Percentiles rank a stretch among this genome's conserved stretches.
Evolutionary conservation across 2,113 vertebrate genomes (phyloP).

Genomic region (Solea solea): DNA sequence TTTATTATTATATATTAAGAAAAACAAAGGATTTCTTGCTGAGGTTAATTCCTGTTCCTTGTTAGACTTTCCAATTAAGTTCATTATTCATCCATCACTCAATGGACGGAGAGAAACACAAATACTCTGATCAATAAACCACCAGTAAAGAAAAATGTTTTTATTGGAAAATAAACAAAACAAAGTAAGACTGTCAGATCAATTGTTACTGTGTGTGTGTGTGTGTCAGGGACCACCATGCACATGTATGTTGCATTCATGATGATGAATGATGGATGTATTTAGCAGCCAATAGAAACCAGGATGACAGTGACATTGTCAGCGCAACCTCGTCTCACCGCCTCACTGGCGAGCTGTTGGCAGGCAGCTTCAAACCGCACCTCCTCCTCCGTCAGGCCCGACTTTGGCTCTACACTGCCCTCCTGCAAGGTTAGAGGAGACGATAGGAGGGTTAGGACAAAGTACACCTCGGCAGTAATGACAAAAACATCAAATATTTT

Average conservation of each 20-base stretch:
- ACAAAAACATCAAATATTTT: neutral
- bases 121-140: neutral
- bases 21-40: too few relatives aligned
- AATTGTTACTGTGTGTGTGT: neutral
- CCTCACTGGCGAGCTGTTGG: conserved; percentile 90
- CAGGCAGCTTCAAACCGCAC: conserved; percentile 86
- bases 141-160: conserved; percentile 17
- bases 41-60: too few relatives aligned
- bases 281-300: conserved; percentile 86
- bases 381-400: conserved; percentile 78
- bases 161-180: conserved; percentile 46
- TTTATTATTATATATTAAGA: too few relatives aligned
- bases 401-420: conserved; percentile 77
- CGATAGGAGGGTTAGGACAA: neutral
- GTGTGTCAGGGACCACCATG: neutral
- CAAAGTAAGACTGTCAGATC: neutral
- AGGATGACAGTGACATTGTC: conserved; percentile 96
- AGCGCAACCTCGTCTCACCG: conserved; percentile 91
- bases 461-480: neutral
- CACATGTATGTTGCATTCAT: neutral
- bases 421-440: conserved; percentile 75
- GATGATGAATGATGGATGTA: neutral
- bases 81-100: neutral
- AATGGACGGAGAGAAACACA: neutral
- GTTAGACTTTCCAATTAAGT: too few relatives aligned